These are phyloP conservation scores for Scaptomyza caliginosa DNA, from an alignment of 2,888 invertebrate genomes.

Conservation along the genomic window DNA sequence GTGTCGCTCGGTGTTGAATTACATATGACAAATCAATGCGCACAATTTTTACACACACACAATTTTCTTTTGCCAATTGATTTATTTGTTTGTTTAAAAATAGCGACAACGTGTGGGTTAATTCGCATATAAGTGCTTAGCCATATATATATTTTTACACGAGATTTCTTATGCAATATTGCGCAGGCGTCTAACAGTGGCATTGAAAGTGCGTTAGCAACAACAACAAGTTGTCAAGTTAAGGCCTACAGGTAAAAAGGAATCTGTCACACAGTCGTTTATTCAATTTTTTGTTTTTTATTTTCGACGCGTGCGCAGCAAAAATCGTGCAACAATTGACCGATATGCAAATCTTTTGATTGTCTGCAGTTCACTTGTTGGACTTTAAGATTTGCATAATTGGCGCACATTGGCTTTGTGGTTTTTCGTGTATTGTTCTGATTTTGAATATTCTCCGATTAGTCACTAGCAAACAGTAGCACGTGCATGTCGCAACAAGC, in stretches of 20 bases:
- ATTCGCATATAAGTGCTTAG: slow-evolving; percentile 13
- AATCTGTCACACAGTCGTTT: slow-evolving; percentile 42
- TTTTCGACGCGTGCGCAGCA: slow-evolving; percentile 61
- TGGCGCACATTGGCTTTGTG: slow-evolving; percentile 54
- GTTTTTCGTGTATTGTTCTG: slow-evolving; percentile 61
- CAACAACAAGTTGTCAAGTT: slow-evolving; percentile 16
- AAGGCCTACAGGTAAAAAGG: slow-evolving; percentile 18
- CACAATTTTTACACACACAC: slow-evolving; percentile 1
- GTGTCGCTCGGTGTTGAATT: slow-evolving; percentile 60
- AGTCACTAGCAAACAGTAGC: slow-evolving; percentile 56
- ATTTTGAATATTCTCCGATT: slow-evolving; percentile 57
- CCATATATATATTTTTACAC: slow-evolving; percentile 36
- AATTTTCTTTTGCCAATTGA: slow-evolving; percentile 29
- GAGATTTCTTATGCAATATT: slow-evolving; percentile 31
- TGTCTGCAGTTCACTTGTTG: slow-evolving; percentile 51
- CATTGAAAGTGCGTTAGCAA: slow-evolving; percentile 54
- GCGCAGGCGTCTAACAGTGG: slow-evolving; percentile 54
- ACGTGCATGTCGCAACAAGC: slow-evolving; percentile 44
- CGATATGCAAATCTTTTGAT: slow-evolving; percentile 66
- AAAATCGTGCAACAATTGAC: slow-evolving; percentile 72
- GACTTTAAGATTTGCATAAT: slow-evolving; percentile 66
- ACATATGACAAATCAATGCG: slow-evolving; percentile 50
- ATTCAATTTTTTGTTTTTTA: slow-evolving; percentile 26
- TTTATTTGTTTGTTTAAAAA: slow-evolving; percentile 65
- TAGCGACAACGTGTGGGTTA: slow-evolving; percentile 50